These are phyloP conservation scores for Colletes gigas DNA, from an alignment of 1,140 invertebrate species.

Conservation along the genomic window DNA sequence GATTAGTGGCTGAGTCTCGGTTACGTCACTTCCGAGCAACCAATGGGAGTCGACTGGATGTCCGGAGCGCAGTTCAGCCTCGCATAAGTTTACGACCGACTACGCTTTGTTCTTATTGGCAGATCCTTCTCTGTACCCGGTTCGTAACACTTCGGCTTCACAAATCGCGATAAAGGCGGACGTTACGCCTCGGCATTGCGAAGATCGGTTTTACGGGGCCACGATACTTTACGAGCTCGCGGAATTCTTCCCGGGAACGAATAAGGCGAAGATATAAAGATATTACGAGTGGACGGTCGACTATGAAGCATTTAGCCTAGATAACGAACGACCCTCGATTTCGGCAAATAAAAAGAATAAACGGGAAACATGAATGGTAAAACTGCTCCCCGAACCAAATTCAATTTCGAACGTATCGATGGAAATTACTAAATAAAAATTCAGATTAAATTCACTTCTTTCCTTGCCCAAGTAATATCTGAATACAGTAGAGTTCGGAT, in stretches of 20 bases:
- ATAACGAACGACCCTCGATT: too few relatives aligned
- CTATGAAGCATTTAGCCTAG: background rate
- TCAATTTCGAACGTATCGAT: too few relatives aligned
- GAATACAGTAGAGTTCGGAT: too few relatives aligned
- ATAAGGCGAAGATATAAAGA: constrained; percentile 55
- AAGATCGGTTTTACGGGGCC: constrained; percentile 61
- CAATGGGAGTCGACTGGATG: constrained; percentile 47
- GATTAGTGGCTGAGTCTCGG: constrained; percentile 60
- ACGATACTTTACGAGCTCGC: constrained; percentile 58
- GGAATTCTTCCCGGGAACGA: constrained; percentile 37
- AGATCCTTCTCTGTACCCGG: constrained; percentile 62
- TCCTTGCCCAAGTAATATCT: too few relatives aligned
- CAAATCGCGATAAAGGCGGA: constrained; percentile 67
- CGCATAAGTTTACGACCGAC: constrained; percentile 64
- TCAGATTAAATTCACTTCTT: too few relatives aligned
- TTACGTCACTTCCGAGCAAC: constrained; percentile 58
- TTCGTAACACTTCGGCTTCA: constrained; percentile 64
- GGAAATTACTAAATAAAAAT: too few relatives aligned
- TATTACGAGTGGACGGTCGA: constrained; percentile 40
- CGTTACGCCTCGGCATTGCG: constrained; percentile 60
- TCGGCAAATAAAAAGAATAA: too few relatives aligned
- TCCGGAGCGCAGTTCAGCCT: constrained; percentile 41
- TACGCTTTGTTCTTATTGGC: constrained; percentile 60
- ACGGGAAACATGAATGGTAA: too few relatives aligned
- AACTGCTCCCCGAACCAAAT: too few relatives aligned